Evolutionary conservation across 1,140 invertebrate genomes (phyloP), one percentile per base, ranked within the genome.

Genomic region (Brachionus manjavacas): DNA sequence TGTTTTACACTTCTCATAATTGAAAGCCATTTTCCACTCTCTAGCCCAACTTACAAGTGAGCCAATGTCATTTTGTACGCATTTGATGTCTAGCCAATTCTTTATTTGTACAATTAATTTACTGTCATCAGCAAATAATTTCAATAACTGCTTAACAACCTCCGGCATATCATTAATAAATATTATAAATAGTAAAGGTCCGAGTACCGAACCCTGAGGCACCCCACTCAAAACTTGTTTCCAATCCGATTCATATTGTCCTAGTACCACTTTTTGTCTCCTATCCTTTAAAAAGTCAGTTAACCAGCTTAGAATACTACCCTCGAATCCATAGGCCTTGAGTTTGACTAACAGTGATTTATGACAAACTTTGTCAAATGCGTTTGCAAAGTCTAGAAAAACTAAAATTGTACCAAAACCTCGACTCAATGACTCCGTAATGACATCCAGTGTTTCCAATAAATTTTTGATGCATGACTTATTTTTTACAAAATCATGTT

Each of bases 341-440:
- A 81, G n/a, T 16, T 81, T 81, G 46, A 12, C 4, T 6, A 81
- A 8, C 8, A 55, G 46, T 20, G 12, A 4, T 52, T 25, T 52
- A 20, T 81, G 78, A 7, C 9, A 16, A 28, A 84, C 81, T 7
- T 4, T 39, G 20, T 84, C 81, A 41, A 84, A 74, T 6, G 81
- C 68, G 12, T 70, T 31, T 31, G 28, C 28, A 31, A 31, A 31
- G 28, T 31, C 28, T 31, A 31, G 28, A 31, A 31, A 31, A 31
- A 31, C 28, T 31, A 31, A 31, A 31, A 31, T 31, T 31, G 28
- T 31, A 31, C 28, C 28, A 31, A 31, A 31, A 4, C 28, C 28
- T 31, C 28, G 28, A 31, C 28, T 31, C 28, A 31, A 31, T 31
- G 28, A 31, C 28, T 31, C 28, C 28, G 28, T 31, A 31, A 31